Evolutionary conservation across 2,888 invertebrate genomes (phyloP).

Genomic region (Syrista parreyssii): DNA sequence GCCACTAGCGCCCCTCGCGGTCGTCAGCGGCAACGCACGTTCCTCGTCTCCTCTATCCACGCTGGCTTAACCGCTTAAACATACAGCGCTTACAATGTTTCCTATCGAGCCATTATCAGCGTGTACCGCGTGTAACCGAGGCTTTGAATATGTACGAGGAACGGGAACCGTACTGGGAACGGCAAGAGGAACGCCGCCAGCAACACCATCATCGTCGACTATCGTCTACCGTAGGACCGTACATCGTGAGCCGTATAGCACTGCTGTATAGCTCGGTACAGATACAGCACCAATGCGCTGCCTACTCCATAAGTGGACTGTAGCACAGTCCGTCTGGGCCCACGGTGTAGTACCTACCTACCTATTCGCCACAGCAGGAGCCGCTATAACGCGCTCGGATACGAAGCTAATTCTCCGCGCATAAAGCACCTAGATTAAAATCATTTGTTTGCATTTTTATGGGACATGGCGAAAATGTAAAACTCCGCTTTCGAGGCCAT

Average conservation of each 20-base stretch:
- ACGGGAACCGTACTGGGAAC: not conserved
- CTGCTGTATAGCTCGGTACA: not conserved
- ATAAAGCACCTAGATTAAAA: constrained; percentile 40
- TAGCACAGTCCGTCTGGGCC: not conserved
- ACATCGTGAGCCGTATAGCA: too few relatives aligned
- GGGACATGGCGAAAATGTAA: constrained; percentile 32
- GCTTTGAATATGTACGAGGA: constrained; percentile 26
- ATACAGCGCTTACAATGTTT: constrained; percentile 8
- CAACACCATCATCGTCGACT: not conserved
- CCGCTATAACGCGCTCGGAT: constrained; percentile 21
- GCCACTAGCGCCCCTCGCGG: not conserved
- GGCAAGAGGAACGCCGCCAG: not conserved
- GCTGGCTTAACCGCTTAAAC: constrained; percentile 5
- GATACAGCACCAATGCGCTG: not conserved
- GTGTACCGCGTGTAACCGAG: constrained; percentile 15
- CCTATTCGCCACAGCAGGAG: constrained; percentile 13
- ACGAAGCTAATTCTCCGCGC: constrained; percentile 31
- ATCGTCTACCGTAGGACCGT: not conserved
- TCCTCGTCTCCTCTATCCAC: not conserved
- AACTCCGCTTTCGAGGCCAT: constrained; percentile 15
- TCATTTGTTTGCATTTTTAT: constrained; percentile 40
- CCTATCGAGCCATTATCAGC: constrained; percentile 18
- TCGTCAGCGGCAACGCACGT: not conserved
- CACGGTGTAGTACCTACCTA: not conserved
- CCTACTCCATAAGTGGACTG: not conserved